Conservation (phyloP, 2,797 vertebrate genomes). For the Chelmon rostratus region DNA sequence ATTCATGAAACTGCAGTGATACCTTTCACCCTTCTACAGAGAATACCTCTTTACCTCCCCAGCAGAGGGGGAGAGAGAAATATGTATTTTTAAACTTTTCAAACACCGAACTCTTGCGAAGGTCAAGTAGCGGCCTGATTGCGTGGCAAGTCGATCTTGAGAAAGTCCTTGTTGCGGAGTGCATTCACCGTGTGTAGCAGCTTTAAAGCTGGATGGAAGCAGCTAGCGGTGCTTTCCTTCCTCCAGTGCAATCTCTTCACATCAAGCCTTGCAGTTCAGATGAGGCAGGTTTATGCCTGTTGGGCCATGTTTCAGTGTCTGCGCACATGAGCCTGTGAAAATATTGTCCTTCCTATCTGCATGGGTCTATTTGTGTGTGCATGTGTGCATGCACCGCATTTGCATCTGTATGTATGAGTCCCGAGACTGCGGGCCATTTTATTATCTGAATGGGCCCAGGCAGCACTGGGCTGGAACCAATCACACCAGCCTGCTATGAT, state of each 20-base stretch:
- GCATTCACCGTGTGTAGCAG: conserved; percentile 9
- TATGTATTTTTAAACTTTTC: conserved; percentile 46
- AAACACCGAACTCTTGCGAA: conserved; percentile 37
- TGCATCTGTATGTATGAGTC: conserved; percentile 75
- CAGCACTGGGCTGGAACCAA: conserved; percentile 83
- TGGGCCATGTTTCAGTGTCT: conserved; percentile 37
- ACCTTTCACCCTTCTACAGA: conserved; percentile 68
- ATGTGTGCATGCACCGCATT: conserved; percentile 57
- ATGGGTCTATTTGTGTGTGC: conserved; percentile 58
- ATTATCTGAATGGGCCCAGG: conserved; percentile 84
- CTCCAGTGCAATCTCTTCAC: conserved; percentile 35
- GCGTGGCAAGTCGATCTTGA: conserved; percentile 33
- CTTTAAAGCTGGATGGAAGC: conserved; percentile 30
- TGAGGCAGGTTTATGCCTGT: conserved; percentile 43
- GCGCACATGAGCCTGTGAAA: conserved; percentile 51
- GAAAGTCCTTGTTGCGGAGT: conserved; percentile 21
- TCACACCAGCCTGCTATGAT: conserved; percentile 83
- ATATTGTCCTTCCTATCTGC: conserved; percentile 61
- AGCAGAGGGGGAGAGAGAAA: neutral
- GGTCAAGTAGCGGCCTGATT: conserved; percentile 33
- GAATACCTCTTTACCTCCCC: conserved; percentile 22
- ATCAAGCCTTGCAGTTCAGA: conserved; percentile 33
- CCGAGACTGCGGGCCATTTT: conserved; percentile 74
- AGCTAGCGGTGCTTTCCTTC: neutral
- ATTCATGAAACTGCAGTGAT: conserved; percentile 73